These are phyloP conservation scores for Drosophila orena DNA, from an alignment of 1,140 invertebrate species.

Conservation along the genomic window DNA sequence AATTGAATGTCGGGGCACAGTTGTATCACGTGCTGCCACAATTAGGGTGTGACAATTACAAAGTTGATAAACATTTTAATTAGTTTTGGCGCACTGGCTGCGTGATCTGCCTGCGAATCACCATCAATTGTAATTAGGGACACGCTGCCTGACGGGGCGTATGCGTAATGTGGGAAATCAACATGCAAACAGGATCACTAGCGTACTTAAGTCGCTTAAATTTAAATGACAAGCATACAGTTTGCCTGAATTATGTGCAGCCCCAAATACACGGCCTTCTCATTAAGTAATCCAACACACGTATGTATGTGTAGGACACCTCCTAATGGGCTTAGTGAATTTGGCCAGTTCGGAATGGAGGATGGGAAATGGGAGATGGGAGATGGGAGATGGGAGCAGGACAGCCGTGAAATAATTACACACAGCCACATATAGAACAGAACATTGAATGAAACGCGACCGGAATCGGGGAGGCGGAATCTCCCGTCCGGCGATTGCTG, in stretches of 20 bases:
- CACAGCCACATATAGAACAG: slow-evolving; percentile 34
- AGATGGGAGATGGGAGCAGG: slow-evolving; percentile 20
- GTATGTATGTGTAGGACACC: slow-evolving; percentile 41
- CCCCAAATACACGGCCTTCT: slow-evolving; percentile 57
- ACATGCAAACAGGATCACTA: slow-evolving; percentile 25
- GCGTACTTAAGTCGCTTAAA: slow-evolving; percentile 64
- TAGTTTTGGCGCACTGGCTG: slow-evolving; percentile 57
- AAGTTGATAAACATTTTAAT: slow-evolving; percentile 82
- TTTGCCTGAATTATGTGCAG: slow-evolving; percentile 70
- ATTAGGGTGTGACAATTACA: slow-evolving; percentile 64
- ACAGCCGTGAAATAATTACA: slow-evolving; percentile 74
- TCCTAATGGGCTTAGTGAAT: slow-evolving; percentile 52
- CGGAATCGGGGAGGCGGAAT: slow-evolving; percentile 41
- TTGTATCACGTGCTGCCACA: slow-evolving; percentile 37
- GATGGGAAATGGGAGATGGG: slow-evolving; percentile 14
- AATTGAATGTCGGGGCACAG: slow-evolving; percentile 1
- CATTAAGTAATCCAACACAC: slow-evolving; percentile 66
- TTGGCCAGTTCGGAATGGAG: slow-evolving; percentile 35
- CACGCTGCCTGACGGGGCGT: slow-evolving; percentile 42
- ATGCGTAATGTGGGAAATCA: slow-evolving; percentile 63
- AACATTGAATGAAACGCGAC: slow-evolving; percentile 72
- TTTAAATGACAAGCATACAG: slow-evolving; percentile 72
- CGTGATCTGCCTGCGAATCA: slow-evolving; percentile 61
- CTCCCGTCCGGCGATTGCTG: slow-evolving; percentile 28
- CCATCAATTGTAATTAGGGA: slow-evolving; percentile 73